Base-by-base conservation (phyloP, 2,888 invertebrate species). In the Aleiodes leptofemur region DNA sequence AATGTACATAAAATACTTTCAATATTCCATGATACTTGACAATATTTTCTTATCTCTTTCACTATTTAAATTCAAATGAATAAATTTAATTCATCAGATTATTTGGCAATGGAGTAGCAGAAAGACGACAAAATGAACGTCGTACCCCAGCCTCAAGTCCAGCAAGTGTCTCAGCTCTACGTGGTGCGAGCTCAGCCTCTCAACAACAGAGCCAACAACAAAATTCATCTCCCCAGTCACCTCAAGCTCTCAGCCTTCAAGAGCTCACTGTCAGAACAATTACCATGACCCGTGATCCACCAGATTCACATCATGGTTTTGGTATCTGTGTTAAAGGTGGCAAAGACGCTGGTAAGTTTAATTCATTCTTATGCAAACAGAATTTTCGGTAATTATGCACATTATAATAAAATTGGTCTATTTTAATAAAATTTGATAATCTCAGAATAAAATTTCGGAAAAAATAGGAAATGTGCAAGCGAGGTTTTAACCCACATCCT, bases 281-380 rank as follows among this genome's bases (percentile, higher is more conserved):
- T 87, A 95, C 94, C 90, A 96, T 96, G 96, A 94, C 95, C 83
- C 91, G 96, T 80, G 96, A 96, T 87, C 93, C 93, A 72, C 94
- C 95, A 78, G 95, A 95, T 87, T 94, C 94, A 83, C 93, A 93
- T 61, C 96, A 96, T 88, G 96, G 96, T 77, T 96, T 96, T 90
- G 96, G 96, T 78, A 96, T 96, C 87, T 96, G 96, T 91, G 96
- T 96, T 88, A 96, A 96, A 90, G 96, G 96, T 86, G 96, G 96
- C 83, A 96, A 96, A 91, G 96, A 96, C 90, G 94, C 96, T 90
- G 96, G 96, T 96, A 89, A 90, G 88, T 14, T 13, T 5, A 16
- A 14, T 59, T 9, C 61, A 57, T 61, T 64, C 72, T 48, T 55
- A 8, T 16, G 34, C 48, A 68, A 72, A 71, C 70, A 59, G 51